Evolutionary conservation across 2,888 invertebrate genomes (phyloP), one percentile per base, ranked within the genome.

Genomic region (Monochamus alternatus): DNA sequence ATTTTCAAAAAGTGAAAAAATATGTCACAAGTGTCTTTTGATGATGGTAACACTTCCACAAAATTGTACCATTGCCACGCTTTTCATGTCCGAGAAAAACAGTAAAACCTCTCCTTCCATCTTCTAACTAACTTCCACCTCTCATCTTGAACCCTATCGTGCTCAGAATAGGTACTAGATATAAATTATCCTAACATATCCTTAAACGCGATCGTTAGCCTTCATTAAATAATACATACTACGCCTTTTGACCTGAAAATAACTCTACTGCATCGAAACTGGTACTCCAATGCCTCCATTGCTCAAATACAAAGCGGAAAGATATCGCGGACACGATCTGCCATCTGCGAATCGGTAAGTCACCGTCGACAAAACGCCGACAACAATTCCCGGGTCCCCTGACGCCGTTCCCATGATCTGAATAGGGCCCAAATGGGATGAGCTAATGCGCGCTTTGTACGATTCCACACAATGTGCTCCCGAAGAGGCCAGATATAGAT

Each of bases 381-480:
- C 47, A 65, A 65, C 30, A 31, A 65, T 65, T 47, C 64, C 64
- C 9, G 14, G 12, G 31, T 44, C 52, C 58, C 68, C 58, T 68
- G 68, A 52, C 10, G 52, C 14, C 55, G 51, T 68, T 68, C 68
- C 55, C 68, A 68, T 52, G 52, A 38, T 52, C 59, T 68, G 68
- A 68, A 68, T 68, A 55, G 52, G 68, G 55, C 32, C 68, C 52
- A 68, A 47, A 68, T 68, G 68, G 68, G 14, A 68, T 68, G 58
- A 59, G 59, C 68, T 68, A 68, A 68, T 68, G 68, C 68, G 9
- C 22, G 32, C 30, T 52, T 68, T 68, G 68, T 68, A 55, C 68
- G 31, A 55, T 55, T 68, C 22, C 52, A 47, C 47, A 47, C 47
- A 12, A 12, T 47, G 47, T 12, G 47, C 47, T 47, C 12, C 47